A percentile compares a stretch with the other conserved stretches of the same genome.
Conservation (phyloP, 1,140 invertebrate species). For the Trachymyrmex septentrionalis region DNA sequence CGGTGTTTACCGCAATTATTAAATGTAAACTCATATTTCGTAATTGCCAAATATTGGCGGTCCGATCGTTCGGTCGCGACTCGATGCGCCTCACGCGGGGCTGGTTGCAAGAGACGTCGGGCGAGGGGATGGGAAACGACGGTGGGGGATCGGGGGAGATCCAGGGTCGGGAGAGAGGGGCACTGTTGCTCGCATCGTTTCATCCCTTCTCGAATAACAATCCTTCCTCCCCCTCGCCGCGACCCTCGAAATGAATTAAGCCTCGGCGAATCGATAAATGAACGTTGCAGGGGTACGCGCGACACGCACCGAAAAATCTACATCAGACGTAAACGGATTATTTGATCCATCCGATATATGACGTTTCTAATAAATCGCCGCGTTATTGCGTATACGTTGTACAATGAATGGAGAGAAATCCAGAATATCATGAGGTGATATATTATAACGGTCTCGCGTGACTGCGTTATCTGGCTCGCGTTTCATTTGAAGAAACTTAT, state of each 20-base stretch:
- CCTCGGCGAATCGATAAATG: conserved; percentile 74
- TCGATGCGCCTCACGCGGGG: conserved; percentile 76
- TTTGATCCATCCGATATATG: conserved; percentile 60
- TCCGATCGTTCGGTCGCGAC: conserved; percentile 76
- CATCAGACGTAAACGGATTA: conserved; percentile 63
- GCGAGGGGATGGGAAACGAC: neutral
- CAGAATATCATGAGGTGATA: conserved; percentile 42
- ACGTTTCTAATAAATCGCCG: conserved; percentile 54
- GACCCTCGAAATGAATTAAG: conserved; percentile 73
- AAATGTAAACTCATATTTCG: conserved; percentile 85
- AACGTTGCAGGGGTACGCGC: conserved; percentile 58
- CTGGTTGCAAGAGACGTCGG: conserved; percentile 39
- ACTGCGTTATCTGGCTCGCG: neutral
- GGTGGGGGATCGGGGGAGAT: neutral
- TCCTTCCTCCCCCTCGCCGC: conserved; percentile 60
- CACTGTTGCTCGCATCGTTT: conserved; percentile 76
- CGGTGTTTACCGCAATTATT: conserved; percentile 86
- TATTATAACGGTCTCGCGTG: conserved; percentile 35
- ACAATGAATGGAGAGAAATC: neutral
- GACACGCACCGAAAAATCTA: conserved; percentile 57
- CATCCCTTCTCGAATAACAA: conserved; percentile 76
- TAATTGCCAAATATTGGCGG: conserved; percentile 85
- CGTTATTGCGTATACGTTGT: conserved; percentile 29
- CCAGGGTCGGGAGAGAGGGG: conserved; percentile 65
- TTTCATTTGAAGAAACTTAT: conserved; percentile 17